Base-by-base conservation (phyloP, 1,140 invertebrate species). In the Episyrphus balteatus region DNA sequence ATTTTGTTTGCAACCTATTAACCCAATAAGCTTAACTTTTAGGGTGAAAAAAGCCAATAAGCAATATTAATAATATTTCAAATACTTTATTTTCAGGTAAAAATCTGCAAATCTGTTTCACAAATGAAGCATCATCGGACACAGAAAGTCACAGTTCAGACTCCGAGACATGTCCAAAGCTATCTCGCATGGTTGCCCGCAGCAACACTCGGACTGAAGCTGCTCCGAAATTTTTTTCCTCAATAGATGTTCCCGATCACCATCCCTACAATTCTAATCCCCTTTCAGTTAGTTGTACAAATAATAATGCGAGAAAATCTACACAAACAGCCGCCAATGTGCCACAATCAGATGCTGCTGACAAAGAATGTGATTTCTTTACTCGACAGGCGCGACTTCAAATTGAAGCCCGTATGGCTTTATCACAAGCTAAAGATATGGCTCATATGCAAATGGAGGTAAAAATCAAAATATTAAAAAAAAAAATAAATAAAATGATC, bases 61-160 rank as follows among this genome's bases (percentile, higher is more conserved):
- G n/a, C n/a, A n/a, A n/a, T n/a, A n/a, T n/a, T n/a, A n/a, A n/a
- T n/a, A n/a, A n/a, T n/a, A n/a, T n/a, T n/a, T n/a, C n/a, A n/a
- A n/a, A n/a, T n/a, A n/a, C 60, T 53, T 68, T 51, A 66, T 71
- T 49, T 63, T 66, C 68, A 88, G 85, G 86, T 46, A 91, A 86
- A 82, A 92, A 92, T 72, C 78, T 93, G 14, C 90, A 94, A 75
- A 92, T 93, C 56, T 91, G 89, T 74, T 93, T 93, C 69, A 88
- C 94, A 86, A 94, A 94, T 68, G 90, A 95, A 62, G 86, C 86
- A 39, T 83, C 83, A 14, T 89, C 86, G 41, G 88, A 91, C 58
- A 83, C 76, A 51, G 84, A 86, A 63, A 85, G 82, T 42, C 80
- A 81, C 34, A 75, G 73, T 42, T 84, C 81, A 31, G 83, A 86